phyloP scores from a whole-genome alignment of 2,113 vertebrate genomes.

The Perccottus glenii region DNA sequence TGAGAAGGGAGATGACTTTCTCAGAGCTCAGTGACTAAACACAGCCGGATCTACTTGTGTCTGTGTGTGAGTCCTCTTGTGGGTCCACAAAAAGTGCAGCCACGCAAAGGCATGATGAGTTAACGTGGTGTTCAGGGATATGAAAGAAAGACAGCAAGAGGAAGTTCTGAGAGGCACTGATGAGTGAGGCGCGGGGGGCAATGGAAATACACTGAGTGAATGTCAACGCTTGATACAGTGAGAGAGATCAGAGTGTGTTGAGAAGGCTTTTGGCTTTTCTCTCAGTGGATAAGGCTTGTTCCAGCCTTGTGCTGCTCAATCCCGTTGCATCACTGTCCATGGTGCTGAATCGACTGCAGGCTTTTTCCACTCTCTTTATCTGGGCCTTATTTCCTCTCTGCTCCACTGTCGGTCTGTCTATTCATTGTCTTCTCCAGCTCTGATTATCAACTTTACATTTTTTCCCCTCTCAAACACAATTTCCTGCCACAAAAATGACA shows the following conservation, averaged over 20 bases:
- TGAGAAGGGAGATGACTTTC: background rate
- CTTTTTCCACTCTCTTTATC: constrained; percentile 41
- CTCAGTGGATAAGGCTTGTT: constrained; percentile 69
- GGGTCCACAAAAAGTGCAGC: constrained; percentile 26
- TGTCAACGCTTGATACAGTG: constrained; percentile 22
- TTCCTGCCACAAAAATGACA: background rate
- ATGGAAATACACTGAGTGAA: constrained; percentile 24
- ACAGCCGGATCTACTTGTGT: constrained; percentile 10
- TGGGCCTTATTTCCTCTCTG: background rate
- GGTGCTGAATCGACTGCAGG: constrained; percentile 65
- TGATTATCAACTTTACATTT: constrained; percentile 32
- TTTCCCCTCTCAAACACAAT: constrained; percentile 10
- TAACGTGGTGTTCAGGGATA: background rate
- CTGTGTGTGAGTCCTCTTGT: constrained; percentile 3
- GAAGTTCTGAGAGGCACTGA: background rate
- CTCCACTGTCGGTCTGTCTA: constrained; percentile 10
- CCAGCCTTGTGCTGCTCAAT: constrained; percentile 63
- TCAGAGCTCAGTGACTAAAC: background rate
- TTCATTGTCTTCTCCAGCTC: constrained; percentile 26
- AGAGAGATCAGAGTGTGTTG: constrained; percentile 66
- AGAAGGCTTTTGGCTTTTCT: constrained; percentile 70
- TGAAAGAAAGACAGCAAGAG: background rate
- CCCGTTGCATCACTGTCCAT: constrained; percentile 55
- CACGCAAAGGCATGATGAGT: constrained; percentile 23
- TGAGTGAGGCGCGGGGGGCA: constrained; percentile 1